Base-by-base conservation (phyloP, 2,113 vertebrate genomes). In the Epinephelus lanceolatus region DNA sequence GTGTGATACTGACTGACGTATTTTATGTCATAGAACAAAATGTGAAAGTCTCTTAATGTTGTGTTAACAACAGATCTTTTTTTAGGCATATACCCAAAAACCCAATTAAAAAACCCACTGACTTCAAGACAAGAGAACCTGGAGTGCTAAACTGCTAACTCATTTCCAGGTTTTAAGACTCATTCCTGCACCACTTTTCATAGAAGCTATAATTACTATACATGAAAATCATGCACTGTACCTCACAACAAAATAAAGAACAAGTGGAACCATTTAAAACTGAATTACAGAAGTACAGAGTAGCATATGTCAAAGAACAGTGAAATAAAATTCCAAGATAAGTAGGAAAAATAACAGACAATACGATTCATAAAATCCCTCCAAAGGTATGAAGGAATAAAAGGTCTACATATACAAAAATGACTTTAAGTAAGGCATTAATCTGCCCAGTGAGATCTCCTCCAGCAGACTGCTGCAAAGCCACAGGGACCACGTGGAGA, bases 391-490 rank as follows among this genome's bases (percentile, higher is more conserved):
- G 10, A 57, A 62, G 45, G 76, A 72, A 37, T 81, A 86, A 27
- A 11, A 2, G 9, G 11, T 45, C 11, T 45, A 45, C 42, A 45
- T 45, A 45, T 12, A 45, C 15, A 78, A 59, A 79, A 70, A 67
- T 27, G 12, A 67, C 8, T 59, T 67, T 12, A 51, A 69, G 68
- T 62, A 76, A 76, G 62, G 70, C 12, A 73, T 70, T 57, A 3
- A 78, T 84, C 75, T 75, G 11, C 53, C 47, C 40, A 3, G 40
- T 62, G 30, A 75, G 55, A 78, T 71, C 63, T 80, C 65, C 11
- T 68, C 15, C 18, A 47, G 42, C 65, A 57, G 49, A 21, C 18
- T 56, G 17, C 25, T 67, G 14, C 57, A 71, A 75, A 86, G 21
- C 85, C 55, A 68, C 49, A 25, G 60, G 60, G 77, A 78, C 25